Conservation (phyloP, 2,888 invertebrate genomes). For the Phytoseiulus persimilis region DNA sequence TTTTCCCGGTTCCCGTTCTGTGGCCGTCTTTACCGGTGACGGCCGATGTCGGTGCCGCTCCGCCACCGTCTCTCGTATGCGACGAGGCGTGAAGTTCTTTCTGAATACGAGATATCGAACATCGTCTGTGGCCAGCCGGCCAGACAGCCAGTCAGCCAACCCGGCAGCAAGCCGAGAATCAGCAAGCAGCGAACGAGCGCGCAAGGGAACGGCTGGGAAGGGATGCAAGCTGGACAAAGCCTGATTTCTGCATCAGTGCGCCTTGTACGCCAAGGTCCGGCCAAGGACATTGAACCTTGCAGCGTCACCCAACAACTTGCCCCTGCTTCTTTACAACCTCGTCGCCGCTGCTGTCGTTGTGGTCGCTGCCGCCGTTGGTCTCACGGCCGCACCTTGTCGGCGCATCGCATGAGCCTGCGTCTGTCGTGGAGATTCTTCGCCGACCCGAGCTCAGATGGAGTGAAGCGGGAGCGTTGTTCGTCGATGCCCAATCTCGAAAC, state of each 20-base stretch:
- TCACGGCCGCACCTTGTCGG: not conserved
- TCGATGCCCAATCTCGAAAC: too few species aligned
- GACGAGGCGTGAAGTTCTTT: not conserved
- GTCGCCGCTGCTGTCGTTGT: not conserved
- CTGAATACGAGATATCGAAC: constrained; percentile 5
- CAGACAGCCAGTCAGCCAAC: not conserved
- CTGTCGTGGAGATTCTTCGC: too few species aligned
- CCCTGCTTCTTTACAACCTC: not conserved
- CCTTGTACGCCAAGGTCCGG: not conserved
- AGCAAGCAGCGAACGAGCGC: not conserved
- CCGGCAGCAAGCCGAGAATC: not conserved
- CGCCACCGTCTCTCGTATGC: not conserved
- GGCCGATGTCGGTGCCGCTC: not conserved
- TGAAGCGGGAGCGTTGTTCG: too few species aligned
- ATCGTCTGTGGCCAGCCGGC: not conserved
- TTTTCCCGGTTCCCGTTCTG: not conserved
- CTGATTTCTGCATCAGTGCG: not conserved
- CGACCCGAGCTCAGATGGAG: too few species aligned
- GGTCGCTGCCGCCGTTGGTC: not conserved
- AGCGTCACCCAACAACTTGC: not conserved
- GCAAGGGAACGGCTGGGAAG: not conserved
- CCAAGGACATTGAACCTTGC: not conserved
- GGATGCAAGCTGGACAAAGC: not conserved
- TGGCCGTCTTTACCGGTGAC: not conserved
- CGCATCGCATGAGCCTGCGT: too few species aligned